Evolutionary conservation across 2,888 invertebrate species (phyloP).

Genomic region (Nomada goodeniana): DNA sequence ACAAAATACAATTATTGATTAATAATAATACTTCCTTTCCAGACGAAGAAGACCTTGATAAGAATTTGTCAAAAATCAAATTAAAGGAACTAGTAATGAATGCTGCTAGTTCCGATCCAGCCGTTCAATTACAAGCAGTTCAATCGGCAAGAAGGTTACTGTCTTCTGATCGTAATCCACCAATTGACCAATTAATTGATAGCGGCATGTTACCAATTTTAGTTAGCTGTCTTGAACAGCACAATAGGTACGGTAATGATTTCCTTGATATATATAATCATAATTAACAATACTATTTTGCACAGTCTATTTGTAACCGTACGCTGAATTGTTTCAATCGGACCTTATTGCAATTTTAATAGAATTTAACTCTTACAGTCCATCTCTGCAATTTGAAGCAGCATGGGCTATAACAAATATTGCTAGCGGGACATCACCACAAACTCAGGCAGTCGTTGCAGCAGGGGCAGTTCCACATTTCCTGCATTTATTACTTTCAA

Average conservation of each 20-base stretch:
- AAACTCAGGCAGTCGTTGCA: constrained; percentile 95
- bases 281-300: background rate
- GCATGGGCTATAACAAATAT: constrained; percentile 99
- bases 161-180: constrained; percentile 99
- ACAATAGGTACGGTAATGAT: constrained; percentile 87
- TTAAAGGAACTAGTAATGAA: constrained; percentile 94
- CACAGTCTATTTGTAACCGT: background rate
- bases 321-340: no score
- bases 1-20: background rate
- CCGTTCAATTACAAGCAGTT: constrained; percentile 94
- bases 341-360: background rate
- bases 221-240: constrained; percentile 93
- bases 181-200: constrained; percentile 97
- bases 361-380: constrained; percentile 84
- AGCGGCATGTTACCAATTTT: constrained; percentile 98
- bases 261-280: background rate
- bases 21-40: constrained; percentile 1
- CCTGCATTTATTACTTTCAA: constrained; percentile 94
- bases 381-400: constrained; percentile 97
- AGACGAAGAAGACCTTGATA: constrained; percentile 91
- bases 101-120: constrained; percentile 92
- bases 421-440: constrained; percentile 96
- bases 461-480: constrained; percentile 98
- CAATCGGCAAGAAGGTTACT: constrained; percentile 97
- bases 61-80: constrained; percentile 88